Conservation (phyloP, 2,113 vertebrate species). For the Isurus oxyrinchus region DNA sequence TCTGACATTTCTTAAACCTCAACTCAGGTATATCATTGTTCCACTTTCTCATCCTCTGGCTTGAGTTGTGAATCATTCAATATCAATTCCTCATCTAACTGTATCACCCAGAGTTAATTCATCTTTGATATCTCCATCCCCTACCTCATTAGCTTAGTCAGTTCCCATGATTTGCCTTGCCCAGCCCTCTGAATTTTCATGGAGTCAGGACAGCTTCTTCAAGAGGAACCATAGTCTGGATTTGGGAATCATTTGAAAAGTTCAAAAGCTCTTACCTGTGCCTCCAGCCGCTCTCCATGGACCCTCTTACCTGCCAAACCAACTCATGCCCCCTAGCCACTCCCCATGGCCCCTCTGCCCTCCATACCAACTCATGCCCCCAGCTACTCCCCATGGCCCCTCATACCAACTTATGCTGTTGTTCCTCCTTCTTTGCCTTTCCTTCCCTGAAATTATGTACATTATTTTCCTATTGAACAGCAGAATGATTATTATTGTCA, state of each 20-base stretch:
- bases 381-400: too few species aligned
- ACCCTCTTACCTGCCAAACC: too few species aligned
- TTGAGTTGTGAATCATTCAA: not conserved
- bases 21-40: not conserved
- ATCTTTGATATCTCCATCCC: not conserved
- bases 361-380: too few species aligned
- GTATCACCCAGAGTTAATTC: not conserved
- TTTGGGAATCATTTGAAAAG: too few species aligned
- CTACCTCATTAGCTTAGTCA: not conserved
- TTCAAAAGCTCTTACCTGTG: too few species aligned
- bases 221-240: too few species aligned
- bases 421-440: not conserved
- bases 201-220: too few species aligned
- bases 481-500: not conserved
- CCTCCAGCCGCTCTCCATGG: too few species aligned
- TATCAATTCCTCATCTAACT: not conserved
- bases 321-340: too few species aligned
- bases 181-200: too few species aligned
- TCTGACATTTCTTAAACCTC: not conserved
- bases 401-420: not conserved
- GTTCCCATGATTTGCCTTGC: not conserved
- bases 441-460: not conserved
- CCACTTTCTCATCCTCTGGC: not conserved
- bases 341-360: too few species aligned
- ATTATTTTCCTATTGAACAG: not conserved